Conservation (phyloP, 1,140 invertebrate genomes). For the Drosophila arizonae region DNA sequence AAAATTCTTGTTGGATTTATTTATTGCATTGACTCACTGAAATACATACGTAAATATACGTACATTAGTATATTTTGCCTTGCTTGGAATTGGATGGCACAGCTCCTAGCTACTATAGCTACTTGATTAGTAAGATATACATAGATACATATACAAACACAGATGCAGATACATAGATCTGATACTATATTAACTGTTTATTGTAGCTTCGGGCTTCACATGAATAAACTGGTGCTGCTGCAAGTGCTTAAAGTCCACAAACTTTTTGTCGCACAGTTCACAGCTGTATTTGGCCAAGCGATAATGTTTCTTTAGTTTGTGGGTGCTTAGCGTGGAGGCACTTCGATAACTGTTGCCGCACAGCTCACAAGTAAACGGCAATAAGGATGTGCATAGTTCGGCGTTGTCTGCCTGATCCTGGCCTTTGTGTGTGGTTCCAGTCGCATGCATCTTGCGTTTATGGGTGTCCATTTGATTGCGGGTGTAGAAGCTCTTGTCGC, state of each 20-base stretch:
- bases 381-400: not conserved
- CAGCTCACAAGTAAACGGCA: conserved; percentile 50
- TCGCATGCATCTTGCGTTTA: conserved; percentile 41
- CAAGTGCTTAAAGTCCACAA: conserved; percentile 31
- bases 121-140: too few relatives aligned
- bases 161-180: too few relatives aligned
- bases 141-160: not conserved
- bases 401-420: not conserved
- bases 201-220: conserved; percentile 7
- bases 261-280: conserved; percentile 48
- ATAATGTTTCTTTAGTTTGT: conserved; percentile 54
- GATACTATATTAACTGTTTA: not conserved
- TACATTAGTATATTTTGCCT: too few relatives aligned
- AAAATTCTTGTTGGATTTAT: too few relatives aligned
- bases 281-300: conserved; percentile 39
- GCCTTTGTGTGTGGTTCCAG: not conserved
- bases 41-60: too few relatives aligned
- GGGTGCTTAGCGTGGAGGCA: conserved; percentile 53
- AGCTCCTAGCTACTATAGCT: too few relatives aligned
- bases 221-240: conserved; percentile 42
- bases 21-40: too few relatives aligned
- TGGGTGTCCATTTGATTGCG: conserved; percentile 59
- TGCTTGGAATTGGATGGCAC: too few relatives aligned
- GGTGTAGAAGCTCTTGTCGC: conserved; percentile 50
- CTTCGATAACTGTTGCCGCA: conserved; percentile 51